A percentile compares a stretch with the other conserved stretches of the same genome.
These are phyloP conservation scores for Trachythela sp. DNA, from an alignment of 64 coral and sea anemone genomes.

Conservation along the genomic window DNA sequence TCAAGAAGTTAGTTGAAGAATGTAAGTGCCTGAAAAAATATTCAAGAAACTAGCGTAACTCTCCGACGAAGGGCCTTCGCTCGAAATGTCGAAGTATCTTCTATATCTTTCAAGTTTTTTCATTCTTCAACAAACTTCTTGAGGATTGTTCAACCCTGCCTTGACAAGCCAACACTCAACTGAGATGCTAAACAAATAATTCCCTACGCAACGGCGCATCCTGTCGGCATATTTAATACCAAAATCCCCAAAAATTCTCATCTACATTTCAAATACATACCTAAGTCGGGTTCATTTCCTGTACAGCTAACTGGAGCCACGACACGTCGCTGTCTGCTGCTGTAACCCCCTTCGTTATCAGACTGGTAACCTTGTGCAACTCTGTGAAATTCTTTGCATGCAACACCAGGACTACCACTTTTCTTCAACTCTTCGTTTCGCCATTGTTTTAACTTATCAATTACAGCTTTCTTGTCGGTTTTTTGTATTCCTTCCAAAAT, in stretches of 20 bases:
- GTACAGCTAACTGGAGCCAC: background rate
- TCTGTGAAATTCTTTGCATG: background rate
- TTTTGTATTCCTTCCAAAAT: slow-evolving; percentile 8
- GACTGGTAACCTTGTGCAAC: background rate
- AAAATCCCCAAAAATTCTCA: background rate
- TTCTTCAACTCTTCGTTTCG: background rate
- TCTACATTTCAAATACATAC: background rate
- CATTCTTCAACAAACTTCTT: no score
- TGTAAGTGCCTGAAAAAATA: no score
- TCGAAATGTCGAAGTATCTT: no score
- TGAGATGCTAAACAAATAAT: no score
- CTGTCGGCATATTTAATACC: background rate
- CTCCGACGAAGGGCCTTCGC: no score
- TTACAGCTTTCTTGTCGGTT: slow-evolving; percentile 2
- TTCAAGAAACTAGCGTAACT: no score
- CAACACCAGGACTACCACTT: background rate
- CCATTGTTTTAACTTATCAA: background rate
- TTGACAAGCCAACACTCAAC: no score
- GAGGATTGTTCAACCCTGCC: no score
- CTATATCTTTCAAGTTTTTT: no score
- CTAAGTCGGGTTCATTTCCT: background rate
- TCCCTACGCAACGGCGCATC: no score
- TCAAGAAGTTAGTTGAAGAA: no score
- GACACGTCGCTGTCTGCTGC: background rate
- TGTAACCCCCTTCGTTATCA: background rate